A percentile compares a stretch with the other conserved stretches of the same genome.
These are phyloP conservation scores for Austrofundulus limnaeus DNA, from an alignment of 2,113 vertebrate species.

Conservation along the genomic window DNA sequence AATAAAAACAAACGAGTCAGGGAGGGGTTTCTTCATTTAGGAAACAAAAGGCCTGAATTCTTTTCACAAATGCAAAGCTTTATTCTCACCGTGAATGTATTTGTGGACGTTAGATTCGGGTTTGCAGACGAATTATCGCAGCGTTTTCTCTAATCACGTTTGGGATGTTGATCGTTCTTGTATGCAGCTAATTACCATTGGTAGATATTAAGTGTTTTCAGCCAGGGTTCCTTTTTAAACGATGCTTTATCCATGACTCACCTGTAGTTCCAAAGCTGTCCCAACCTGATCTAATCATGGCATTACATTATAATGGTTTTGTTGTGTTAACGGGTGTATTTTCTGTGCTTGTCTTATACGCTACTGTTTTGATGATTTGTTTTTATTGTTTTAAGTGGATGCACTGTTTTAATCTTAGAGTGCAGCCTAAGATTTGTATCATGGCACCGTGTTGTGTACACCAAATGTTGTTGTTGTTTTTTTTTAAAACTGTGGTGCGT, in stretches of 20 bases:
- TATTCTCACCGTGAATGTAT: slow-evolving; percentile 77
- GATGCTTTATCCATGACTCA: slow-evolving; percentile 64
- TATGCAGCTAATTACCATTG: slow-evolving; percentile 55
- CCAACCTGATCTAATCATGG: slow-evolving; percentile 39
- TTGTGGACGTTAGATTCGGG: slow-evolving; percentile 42
- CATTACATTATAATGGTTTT: slow-evolving; percentile 52
- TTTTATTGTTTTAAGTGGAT: slow-evolving; percentile 10
- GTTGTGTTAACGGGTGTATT: slow-evolving; percentile 79
- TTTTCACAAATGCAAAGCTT: slow-evolving; percentile 73
- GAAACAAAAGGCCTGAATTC: slow-evolving; percentile 33
- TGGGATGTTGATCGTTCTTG: slow-evolving; percentile 20
- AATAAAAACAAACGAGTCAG: slow-evolving; percentile 63
- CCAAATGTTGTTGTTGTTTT: neutral
- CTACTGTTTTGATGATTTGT: slow-evolving; percentile 81
- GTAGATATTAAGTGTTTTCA: slow-evolving; percentile 33
- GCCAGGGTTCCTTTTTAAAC: slow-evolving; percentile 46
- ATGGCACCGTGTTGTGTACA: slow-evolving; percentile 15
- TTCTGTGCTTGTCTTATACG: slow-evolving; percentile 82
- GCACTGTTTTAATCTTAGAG: slow-evolving; percentile 21
- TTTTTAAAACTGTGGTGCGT: slow-evolving; percentile 20
- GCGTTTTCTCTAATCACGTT: slow-evolving; percentile 11
- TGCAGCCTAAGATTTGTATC: slow-evolving; percentile 17
- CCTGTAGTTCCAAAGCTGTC: slow-evolving; percentile 63
- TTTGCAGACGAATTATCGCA: slow-evolving; percentile 22
- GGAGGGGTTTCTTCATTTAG: slow-evolving; percentile 53